These are phyloP conservation scores for Pyrocephalus nanus DNA, from an alignment of 2,797 vertebrate genomes.

Conservation along the genomic window DNA sequence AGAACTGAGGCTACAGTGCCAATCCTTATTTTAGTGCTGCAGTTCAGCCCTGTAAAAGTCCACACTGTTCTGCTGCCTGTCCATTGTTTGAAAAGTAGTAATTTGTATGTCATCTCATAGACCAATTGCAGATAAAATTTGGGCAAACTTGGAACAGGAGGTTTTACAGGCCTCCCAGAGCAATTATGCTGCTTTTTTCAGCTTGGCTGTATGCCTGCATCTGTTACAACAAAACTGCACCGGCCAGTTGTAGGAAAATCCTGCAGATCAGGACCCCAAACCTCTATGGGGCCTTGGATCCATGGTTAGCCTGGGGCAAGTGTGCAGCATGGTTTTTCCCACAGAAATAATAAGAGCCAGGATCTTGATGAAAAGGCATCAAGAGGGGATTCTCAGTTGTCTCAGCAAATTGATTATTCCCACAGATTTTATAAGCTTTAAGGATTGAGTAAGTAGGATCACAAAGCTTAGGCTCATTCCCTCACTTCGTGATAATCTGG, in stretches of 20 bases:
- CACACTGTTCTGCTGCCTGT: not conserved
- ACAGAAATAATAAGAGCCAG: not conserved
- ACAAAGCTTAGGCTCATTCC: not conserved
- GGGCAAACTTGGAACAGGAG: not conserved
- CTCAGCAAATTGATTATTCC: not conserved
- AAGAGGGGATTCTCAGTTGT: not conserved
- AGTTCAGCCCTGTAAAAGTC: not conserved
- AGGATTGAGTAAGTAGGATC: not conserved
- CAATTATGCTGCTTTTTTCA: conserved; percentile 13
- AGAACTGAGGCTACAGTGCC: not conserved
- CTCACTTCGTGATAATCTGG: not conserved
- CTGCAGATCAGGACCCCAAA: not conserved
- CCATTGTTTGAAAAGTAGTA: not conserved
- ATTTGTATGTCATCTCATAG: conserved; percentile 5
- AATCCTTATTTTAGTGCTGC: not conserved
- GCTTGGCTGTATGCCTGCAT: conserved; percentile 12
- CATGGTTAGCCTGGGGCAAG: not conserved
- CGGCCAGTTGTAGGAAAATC: not conserved
- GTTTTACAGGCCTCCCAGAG: conserved; percentile 10
- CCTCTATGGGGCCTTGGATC: not conserved
- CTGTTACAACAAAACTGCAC: not conserved
- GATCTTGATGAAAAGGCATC: not conserved
- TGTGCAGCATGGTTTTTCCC: not conserved
- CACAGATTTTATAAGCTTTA: not conserved
- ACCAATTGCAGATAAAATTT: conserved; percentile 39